Evolutionary conservation across 2,888 invertebrate genomes (phyloP).

Genomic region (Philereme transversata): DNA sequence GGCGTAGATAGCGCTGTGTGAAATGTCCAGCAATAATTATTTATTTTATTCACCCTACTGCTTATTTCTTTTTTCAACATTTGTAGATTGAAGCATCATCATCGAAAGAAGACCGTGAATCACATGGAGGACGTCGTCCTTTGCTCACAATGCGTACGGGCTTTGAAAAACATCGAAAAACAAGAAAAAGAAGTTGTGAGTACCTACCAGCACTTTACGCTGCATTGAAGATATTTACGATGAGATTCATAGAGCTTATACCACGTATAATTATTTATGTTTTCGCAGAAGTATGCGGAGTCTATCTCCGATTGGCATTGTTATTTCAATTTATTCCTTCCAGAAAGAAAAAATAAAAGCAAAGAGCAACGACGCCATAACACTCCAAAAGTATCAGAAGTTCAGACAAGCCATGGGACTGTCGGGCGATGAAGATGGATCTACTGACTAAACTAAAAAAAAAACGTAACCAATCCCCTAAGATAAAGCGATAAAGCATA

Average conservation of each 20-base stretch:
- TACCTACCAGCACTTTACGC: slow-evolving; percentile 27
- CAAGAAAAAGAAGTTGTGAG: slow-evolving; percentile 76
- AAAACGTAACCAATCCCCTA: slow-evolving; percentile 44
- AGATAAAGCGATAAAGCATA: slow-evolving; percentile 44
- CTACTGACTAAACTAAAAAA: slow-evolving; percentile 67
- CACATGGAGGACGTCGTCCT: slow-evolving; percentile 76
- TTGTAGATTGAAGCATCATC: slow-evolving; percentile 71
- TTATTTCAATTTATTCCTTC: slow-evolving; percentile 34
- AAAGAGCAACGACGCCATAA: slow-evolving; percentile 56
- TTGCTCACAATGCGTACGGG: slow-evolving; percentile 71
- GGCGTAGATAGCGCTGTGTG: no score
- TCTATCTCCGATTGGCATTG: background rate
- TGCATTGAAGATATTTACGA: no score
- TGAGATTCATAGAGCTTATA: no score
- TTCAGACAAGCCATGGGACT: slow-evolving; percentile 76
- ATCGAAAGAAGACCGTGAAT: slow-evolving; percentile 75
- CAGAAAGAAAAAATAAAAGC: slow-evolving; percentile 75
- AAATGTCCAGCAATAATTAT: no score
- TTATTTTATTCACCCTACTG: no score
- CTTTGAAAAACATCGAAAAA: slow-evolving; percentile 70
- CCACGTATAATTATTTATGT: no score
- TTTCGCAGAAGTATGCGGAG: background rate
- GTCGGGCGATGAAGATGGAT: slow-evolving; percentile 72
- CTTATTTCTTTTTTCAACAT: no score
- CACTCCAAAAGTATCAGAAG: slow-evolving; percentile 66